Evolutionary conservation across 2,113 vertebrate species (phyloP).

Genomic region (Amblyornis subalaris): DNA sequence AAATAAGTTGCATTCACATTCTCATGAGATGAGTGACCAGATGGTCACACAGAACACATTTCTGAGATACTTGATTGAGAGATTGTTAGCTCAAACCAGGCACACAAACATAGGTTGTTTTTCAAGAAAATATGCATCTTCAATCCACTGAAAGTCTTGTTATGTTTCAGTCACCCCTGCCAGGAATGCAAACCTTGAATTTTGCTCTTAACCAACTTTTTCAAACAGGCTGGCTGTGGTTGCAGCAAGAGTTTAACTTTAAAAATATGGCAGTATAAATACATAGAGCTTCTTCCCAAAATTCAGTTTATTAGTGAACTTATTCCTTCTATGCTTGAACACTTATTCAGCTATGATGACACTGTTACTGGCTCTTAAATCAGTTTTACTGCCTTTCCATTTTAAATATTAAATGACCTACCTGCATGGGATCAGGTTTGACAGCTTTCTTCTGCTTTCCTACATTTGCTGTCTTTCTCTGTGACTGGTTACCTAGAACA

Average conservation of each 20-base stretch:
- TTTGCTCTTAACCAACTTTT: background rate
- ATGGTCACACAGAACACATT: background rate
- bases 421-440: slow-evolving; percentile 16
- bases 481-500: slow-evolving; percentile 54
- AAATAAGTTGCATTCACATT: background rate
- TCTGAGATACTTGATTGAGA: background rate
- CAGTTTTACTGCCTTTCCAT: background rate
- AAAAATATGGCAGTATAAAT: background rate
- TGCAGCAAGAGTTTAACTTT: background rate
- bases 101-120: background rate
- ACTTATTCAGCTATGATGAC: background rate
- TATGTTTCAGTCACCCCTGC: background rate
- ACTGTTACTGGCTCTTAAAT: background rate
- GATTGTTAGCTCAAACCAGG: background rate
- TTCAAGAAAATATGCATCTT: background rate
- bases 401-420: background rate
- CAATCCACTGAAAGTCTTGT: background rate
- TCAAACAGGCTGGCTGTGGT: background rate
- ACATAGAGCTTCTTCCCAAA: background rate
- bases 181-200: background rate
- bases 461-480: slow-evolving; percentile 33
- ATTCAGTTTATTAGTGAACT: background rate
- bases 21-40: background rate
- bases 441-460: slow-evolving; percentile 39
- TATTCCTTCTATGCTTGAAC: background rate